Evolutionary conservation across 2,888 invertebrate species (phyloP).

Genomic region (Branchipolynoe longqiensis): DNA sequence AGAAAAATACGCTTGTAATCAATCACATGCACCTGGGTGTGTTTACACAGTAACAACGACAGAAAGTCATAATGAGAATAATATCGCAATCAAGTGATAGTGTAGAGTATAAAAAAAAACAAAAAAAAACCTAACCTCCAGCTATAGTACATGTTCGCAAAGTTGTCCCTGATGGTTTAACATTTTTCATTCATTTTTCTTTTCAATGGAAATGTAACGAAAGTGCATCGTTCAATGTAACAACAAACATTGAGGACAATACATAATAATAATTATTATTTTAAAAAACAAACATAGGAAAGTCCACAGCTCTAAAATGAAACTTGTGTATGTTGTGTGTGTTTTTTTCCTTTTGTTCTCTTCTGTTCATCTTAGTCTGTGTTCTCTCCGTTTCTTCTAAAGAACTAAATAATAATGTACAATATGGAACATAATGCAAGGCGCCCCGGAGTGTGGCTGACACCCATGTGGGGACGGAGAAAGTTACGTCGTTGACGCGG

Average conservation of each 20-base stretch:
- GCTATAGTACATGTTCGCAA: constrained; percentile 43
- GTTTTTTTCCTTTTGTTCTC: background rate
- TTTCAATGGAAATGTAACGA: constrained; percentile 61
- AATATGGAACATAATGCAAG: constrained; percentile 22
- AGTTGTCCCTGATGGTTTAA: constrained; percentile 60
- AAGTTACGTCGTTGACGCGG: constrained; percentile 21
- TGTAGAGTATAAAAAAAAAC: too few relatives aligned
- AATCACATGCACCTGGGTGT: constrained; percentile 5
- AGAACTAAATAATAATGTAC: constrained; percentile 41
- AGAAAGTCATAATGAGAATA: too few relatives aligned
- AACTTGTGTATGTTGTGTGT: constrained; percentile 13
- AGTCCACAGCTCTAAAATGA: constrained; percentile 48
- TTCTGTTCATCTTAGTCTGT: constrained; percentile 2
- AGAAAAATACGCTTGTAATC: constrained; percentile 48
- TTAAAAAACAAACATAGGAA: background rate
- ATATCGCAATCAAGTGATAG: constrained; percentile 32
- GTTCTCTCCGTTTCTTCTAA: constrained; percentile 30
- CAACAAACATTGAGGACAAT: constrained; percentile 47
- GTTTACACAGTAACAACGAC: background rate
- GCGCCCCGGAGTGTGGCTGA: background rate
- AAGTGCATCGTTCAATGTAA: constrained; percentile 53
- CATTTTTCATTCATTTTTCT: constrained; percentile 45
- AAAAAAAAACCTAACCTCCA: background rate
- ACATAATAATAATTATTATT: too few relatives aligned
- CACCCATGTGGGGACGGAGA: constrained; percentile 18